Base-by-base conservation (phyloP, 2,113 vertebrate species). In the Chelonoidis abingdonii region DNA sequence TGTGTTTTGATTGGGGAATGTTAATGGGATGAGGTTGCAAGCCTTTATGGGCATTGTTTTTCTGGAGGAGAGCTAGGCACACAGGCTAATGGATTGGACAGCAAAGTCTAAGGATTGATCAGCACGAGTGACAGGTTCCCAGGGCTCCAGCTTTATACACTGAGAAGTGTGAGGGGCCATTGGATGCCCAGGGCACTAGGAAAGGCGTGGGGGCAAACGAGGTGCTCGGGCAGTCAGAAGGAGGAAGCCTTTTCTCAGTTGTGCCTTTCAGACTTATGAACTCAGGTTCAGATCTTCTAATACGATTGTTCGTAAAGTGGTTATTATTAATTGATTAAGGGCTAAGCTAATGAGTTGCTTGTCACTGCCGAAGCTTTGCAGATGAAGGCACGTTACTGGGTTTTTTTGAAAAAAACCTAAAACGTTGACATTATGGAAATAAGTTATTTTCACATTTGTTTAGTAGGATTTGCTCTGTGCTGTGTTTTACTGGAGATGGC, bases 391-490 rank as follows among this genome's bases (percentile, higher is more conserved):
- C 19, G 50, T 56, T 88, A 76, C 54, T 25, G 75, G 86, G 22
- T 29, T 75, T 56, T 81, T 57, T 25, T 57, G 21, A 54, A 19
- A 31, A 13, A 50, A 50, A 35, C 44, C 82, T 81, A 38, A 92
- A 92, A 53, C 52, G 52, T 11, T 50, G 92, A 78, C 87, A 56
- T 76, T 81, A 80, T 21, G 86, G 94, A 92, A 96, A 92, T 54
- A 94, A 92, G 87, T 93, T 53, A 65, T 96, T 93, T 87, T 91
- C 87, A 69, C 81, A 87, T 86, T 83, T 80, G 41, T 91, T 95
- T 88, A 95, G 94, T 88, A 83, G 22, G 10, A 84, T 87, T 94
- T 92, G 87, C 75, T 47, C 65, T 52, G 83, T 54, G 62, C 83
- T 89, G 83, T 24, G 38, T 83, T 92, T 95, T 65, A 47, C 8